phyloP scores from a whole-genome alignment of 1,140 invertebrate species.

The Pteromalus puparum region DNA sequence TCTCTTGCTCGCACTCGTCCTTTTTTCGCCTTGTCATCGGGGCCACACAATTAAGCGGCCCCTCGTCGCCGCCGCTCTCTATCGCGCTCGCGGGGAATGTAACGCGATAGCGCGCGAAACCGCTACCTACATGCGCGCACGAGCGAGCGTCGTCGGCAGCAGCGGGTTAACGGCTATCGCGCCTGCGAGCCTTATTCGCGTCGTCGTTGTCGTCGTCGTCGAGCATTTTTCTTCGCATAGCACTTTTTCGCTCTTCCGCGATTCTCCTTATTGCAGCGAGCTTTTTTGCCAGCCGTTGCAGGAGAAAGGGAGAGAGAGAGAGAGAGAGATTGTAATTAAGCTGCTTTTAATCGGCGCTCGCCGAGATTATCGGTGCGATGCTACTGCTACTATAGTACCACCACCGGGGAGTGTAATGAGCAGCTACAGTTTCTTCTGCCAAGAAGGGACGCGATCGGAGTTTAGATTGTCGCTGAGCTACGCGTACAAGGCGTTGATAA shows the following conservation, averaged over 20 bases:
- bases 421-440: too few relatives aligned
- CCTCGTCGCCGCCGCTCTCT: constrained; percentile 5
- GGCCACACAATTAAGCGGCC: constrained; percentile 39
- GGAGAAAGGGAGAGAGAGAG: not conserved
- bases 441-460: too few relatives aligned
- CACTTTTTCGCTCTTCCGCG: constrained; percentile 47
- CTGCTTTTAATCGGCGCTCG: constrained; percentile 15
- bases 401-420: too few relatives aligned
- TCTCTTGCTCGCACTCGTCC: not conserved
- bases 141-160: too few relatives aligned
- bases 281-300: constrained; percentile 6
- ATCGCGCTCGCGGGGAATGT: constrained; percentile 51
- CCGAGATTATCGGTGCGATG: not conserved
- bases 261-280: constrained; percentile 19
- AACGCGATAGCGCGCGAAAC: constrained; percentile 59
- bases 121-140: constrained; percentile 59
- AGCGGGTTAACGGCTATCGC: constrained; percentile 52
- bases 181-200: constrained; percentile 49
- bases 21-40: constrained; percentile 39
- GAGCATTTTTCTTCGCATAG: constrained; percentile 51
- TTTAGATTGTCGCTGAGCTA: too few relatives aligned
- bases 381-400: too few relatives aligned
- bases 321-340: constrained; percentile 3
- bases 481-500: too few relatives aligned
- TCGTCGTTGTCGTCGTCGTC: not conserved